Evolutionary conservation across 2,888 invertebrate genomes (phyloP), one percentile per base, ranked within the genome.

Genomic region (Bellardia pandia): DNA sequence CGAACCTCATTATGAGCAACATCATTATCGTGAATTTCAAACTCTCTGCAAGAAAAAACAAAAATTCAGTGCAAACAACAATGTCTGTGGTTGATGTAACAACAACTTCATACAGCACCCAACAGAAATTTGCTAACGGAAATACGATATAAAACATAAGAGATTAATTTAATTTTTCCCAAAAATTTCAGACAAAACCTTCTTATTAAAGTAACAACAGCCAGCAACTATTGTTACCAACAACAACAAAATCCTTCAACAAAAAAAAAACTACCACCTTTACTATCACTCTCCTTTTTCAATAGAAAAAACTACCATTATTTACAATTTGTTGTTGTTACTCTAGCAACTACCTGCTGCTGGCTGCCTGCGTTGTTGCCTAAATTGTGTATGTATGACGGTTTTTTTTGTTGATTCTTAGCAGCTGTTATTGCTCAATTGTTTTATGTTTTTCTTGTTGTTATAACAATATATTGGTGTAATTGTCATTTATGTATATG

Each of bases 301-400:
- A 2, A 23, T 51, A n/a, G 4, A 11, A 11, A 9, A 7, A 56
- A 76, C 77, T 23, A 83, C 71, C 83, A 83, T 76, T 48, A 16
- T n/a, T 76, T 62, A 2, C 8, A 60, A n/a, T 14, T 6, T 45
- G 11, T 80, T 81, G 66, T 83, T 83, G 64, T 83, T 78, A 56
- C 77, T 77, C 45, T 68, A 77, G 76, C 80, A 86, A 87, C 85
- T 85, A 85, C 87, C 85, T 85, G 81, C 87, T 85, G 77, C 66
- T 86, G 62, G 7, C 33, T 62, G 58, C 56, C 45, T 51, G 33
- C 60, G 72, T 74, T 85, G 80, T 86, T 78, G 53, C 64, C 77
- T 42, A 45, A 30, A 48, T 53, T 62, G 51, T 64, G 40, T 60
- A 4, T n/a, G 51, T 11, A 1, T 69, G 16, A 33, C 0, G 42